Evolutionary conservation across 2,888 invertebrate genomes (phyloP).

Genomic region (Athetis lepigone): DNA sequence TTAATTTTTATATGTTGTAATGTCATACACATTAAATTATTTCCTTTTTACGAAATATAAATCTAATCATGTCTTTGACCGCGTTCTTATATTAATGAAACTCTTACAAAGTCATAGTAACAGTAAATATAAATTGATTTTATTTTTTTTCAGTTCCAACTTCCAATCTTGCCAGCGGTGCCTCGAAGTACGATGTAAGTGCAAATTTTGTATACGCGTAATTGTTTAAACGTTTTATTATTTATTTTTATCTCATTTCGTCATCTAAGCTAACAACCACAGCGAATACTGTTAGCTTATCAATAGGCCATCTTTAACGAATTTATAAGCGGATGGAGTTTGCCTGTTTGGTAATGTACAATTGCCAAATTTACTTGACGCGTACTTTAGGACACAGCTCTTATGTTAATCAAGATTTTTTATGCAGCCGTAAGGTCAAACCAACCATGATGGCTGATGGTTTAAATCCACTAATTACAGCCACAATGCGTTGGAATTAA

Average conservation of each 20-base stretch:
- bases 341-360: constrained; percentile 66
- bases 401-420: constrained; percentile 20
- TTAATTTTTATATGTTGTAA: constrained; percentile 7
- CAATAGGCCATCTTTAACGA: constrained; percentile 77
- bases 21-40: background rate
- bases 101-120: constrained; percentile 3
- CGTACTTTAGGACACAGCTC: constrained; percentile 2
- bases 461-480: constrained; percentile 44
- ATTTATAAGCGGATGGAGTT: constrained; percentile 71
- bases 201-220: constrained; percentile 34
- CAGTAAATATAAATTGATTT: constrained; percentile 25
- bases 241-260: constrained; percentile 61
- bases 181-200: constrained; percentile 64
- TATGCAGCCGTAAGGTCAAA: constrained; percentile 25
- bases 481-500: constrained; percentile 30
- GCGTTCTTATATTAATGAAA: constrained; percentile 1
- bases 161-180: constrained; percentile 4
- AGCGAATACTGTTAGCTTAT: constrained; percentile 71
- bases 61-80: constrained; percentile 8
- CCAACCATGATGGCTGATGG: constrained; percentile 23
- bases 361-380: constrained; percentile 48
- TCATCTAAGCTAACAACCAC: constrained; percentile 63
- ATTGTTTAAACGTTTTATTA: constrained; percentile 30
- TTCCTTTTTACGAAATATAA: constrained; percentile 9
- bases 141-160: constrained; percentile 47